These are phyloP conservation scores for Eudyptes chrysolophus DNA, from an alignment of 2,113 vertebrate species.

Conservation along the genomic window DNA sequence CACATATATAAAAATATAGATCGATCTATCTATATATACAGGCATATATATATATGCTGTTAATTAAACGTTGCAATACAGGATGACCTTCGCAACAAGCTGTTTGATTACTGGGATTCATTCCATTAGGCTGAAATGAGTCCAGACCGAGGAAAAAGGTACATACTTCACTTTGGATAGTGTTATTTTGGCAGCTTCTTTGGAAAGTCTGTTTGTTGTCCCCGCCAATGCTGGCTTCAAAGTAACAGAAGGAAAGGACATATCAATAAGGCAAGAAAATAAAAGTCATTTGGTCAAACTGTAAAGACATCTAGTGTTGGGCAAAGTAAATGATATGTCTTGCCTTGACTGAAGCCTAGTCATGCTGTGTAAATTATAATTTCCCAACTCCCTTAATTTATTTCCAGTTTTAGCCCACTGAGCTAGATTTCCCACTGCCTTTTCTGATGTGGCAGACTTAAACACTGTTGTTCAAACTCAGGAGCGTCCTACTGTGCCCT, in stretches of 20 bases:
- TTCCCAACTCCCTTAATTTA: not conserved
- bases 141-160: not conserved
- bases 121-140: not conserved
- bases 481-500: not conserved
- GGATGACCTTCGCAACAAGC: slow-evolving; percentile 39
- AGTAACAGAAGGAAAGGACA: not conserved
- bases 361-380: not conserved
- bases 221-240: not conserved
- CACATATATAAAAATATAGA: too few species aligned
- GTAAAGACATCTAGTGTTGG: not conserved
- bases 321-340: not conserved
- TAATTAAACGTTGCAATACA: not conserved
- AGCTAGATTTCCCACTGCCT: not conserved
- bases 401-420: not conserved
- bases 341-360: not conserved
- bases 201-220: not conserved
- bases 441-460: not conserved
- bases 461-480: not conserved
- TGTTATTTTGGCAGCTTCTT: slow-evolving; percentile 15
- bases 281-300: not conserved
- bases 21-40: not conserved
- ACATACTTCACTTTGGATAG: not conserved
- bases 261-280: not conserved
- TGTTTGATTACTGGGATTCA: slow-evolving; percentile 2
- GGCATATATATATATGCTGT: not conserved